Conservation (phyloP, 2,888 invertebrate species). For the Dyspetes luteomarginatus region DNA sequence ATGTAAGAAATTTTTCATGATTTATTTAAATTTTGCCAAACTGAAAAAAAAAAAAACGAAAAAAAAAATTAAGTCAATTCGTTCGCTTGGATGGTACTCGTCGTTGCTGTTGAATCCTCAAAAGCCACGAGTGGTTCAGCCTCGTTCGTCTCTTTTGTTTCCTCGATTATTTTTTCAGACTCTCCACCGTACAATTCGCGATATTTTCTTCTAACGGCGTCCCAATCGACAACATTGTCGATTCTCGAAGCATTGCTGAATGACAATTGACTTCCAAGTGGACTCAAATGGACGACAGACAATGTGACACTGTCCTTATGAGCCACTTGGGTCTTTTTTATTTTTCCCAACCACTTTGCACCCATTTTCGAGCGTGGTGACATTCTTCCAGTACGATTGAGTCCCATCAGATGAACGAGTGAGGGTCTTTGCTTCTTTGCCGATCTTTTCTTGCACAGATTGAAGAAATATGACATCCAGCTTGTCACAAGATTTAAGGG, state of each 20-base stretch:
- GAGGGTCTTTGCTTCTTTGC: conserved; percentile 92
- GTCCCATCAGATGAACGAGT: conserved; percentile 92
- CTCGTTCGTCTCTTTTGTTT: conserved; percentile 69
- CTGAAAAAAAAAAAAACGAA: too few relatives aligned
- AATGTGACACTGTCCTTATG: conserved; percentile 91
- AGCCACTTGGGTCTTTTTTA: conserved; percentile 92
- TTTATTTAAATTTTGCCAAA: too few relatives aligned
- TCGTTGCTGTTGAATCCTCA: conserved; percentile 66
- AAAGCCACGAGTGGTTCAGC: conserved; percentile 66
- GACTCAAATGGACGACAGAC: conserved; percentile 92
- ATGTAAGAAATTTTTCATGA: neutral
- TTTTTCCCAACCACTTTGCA: conserved; percentile 94
- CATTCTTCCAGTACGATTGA: conserved; percentile 88
- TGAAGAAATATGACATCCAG: conserved; percentile 94
- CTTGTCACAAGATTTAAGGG: conserved; percentile 98
- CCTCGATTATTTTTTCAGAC: conserved; percentile 83
- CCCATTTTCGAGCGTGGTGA: conserved; percentile 94
- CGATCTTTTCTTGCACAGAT: conserved; percentile 90
- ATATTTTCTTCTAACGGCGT: conserved; percentile 94
- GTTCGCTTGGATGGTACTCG: conserved; percentile 58
- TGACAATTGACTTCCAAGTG: conserved; percentile 93
- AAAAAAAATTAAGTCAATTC: conserved; percentile 57
- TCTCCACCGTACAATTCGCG: conserved; percentile 88
- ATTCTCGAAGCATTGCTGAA: conserved; percentile 90
- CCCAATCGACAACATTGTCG: conserved; percentile 96